Base-by-base conservation (phyloP, 2,113 vertebrate genomes). In the Lepisosteus oculatus region DNA sequence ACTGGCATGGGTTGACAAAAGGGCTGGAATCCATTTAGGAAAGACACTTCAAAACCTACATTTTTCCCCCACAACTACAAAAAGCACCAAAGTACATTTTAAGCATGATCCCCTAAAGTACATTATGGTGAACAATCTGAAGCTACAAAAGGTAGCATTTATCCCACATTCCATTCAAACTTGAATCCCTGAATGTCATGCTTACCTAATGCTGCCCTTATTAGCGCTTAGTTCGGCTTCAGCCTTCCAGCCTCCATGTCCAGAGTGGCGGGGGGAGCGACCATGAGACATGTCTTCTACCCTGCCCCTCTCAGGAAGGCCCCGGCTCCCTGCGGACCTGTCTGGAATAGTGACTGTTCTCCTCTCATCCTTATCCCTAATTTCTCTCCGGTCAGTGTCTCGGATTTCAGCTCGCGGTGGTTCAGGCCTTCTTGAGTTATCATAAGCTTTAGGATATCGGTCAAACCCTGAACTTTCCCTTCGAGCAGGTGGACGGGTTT, bases 141-240 rank as follows among this genome's bases (percentile, higher is more conserved):
- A 29, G 17, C 17, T 29, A 29, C 17, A 29, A 29, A 29, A 29
- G 17, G 17, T 29, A 29, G 17, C 17, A 29, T 29, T 29, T 29
- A 29, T 29, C 17, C 17, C 17, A 29, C 17, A 29, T 29, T 29
- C 17, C 17, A 29, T 29, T 29, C 17, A 29, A 29, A 0, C 17
- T 29, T 29, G 17, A 29, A 29, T 29, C 17, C 0, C 17, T 29
- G 17, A 29, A 29, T 29, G 1, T 11, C 56, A 8, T 12, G 3
- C 12, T 76, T 90, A 98, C 97, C 97, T 92, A 55, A 96, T 77
- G 14, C 97, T 96, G 44, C 93, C 93, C 68, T 98, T 97, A 78
- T 94, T 94, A 0, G 89, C 15, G 71, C 87, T 89, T 45, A 97
- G 86, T 78, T 85, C 82, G 0, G 91, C 87, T 29, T 97, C 94